Evolutionary conservation across 64 coral and sea anemone species (phyloP), one percentile per base, ranked within the genome.

Genomic region (Montipora foliosa): DNA sequence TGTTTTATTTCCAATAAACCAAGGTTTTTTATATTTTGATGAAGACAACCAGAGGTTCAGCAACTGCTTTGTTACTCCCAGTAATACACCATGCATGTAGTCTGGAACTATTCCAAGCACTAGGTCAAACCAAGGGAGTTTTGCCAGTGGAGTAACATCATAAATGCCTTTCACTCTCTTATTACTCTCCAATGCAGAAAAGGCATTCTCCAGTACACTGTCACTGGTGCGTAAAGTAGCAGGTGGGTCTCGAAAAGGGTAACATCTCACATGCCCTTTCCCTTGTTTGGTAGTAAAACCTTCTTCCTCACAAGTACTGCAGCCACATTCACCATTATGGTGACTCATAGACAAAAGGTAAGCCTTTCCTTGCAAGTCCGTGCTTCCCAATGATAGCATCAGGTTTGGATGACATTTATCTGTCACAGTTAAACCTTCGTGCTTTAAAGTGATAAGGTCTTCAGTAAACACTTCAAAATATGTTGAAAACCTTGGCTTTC

Each of bases 241-340:
- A 66, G 59, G 52, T 80, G 74, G 79, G 20, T 93, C 91, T 93
- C 44, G 85, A 76, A 80, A 92, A 58, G 80, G 90, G 25, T 92
- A 93, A 76, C 91, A 87, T 47, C 73, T 21, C 16, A 75, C 66
- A 78, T 93, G 82, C 4, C 91, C 91, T 84, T 93, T 87, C 12
- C 91, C 91, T 69, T 93, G 55, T 16, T 87, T 76, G 24, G 84
- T 83, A 14, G 52, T 10, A 8, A 78, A 87, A 66, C 91, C 91
- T 87, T 78, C 68, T 29, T 87, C 91, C 52, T 93, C 82, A 51
- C 91, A 93, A 49, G 81, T 93, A 16, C 14, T 49, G 53, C 91
- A 93, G 12, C 91, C 91, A 87, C 55, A 64, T 6, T 61, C 44
- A 24, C 91, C 91, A 87, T 93, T 93, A 22, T 93, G 91, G 24